Evolutionary conservation across 2,888 invertebrate species (phyloP).

Genomic region (Tolmerus cingulatus): DNA sequence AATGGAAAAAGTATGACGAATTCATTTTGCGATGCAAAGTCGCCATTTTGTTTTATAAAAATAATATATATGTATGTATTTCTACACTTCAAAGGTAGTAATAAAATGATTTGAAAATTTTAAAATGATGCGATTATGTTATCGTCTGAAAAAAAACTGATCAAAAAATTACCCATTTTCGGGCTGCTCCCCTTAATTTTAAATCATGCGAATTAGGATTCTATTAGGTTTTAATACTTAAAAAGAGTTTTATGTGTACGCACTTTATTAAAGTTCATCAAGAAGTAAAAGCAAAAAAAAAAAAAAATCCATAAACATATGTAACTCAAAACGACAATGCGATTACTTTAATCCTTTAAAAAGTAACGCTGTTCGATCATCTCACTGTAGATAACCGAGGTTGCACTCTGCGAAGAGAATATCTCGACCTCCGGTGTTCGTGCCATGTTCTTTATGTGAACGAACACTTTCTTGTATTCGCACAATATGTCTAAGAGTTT

Average conservation of each 20-base stretch:
- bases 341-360: background rate
- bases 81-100: too few species aligned
- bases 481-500: constrained; percentile 59
- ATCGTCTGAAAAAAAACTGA: too few species aligned
- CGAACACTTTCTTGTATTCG: constrained; percentile 59
- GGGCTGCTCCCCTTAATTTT: too few species aligned
- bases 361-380: constrained; percentile 39
- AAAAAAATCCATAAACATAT: background rate
- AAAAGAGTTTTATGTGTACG: too few species aligned
- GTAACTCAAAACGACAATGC: background rate
- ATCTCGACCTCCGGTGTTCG: constrained; percentile 60
- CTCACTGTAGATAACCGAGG: constrained; percentile 49
- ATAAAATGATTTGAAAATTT: too few species aligned
- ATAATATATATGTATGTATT: too few species aligned
- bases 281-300: background rate
- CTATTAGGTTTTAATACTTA: background rate
- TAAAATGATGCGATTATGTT: too few species aligned
- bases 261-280: background rate
- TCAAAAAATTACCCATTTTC: too few species aligned
- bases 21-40: too few species aligned
- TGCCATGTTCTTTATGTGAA: constrained; percentile 57
- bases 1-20: too few species aligned
- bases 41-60: too few species aligned
- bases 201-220: too few species aligned
- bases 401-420: constrained; percentile 48